A percentile compares a stretch with the other conserved stretches of the same genome.
Conservation (phyloP, 2,888 invertebrate species). For the Lordiphosa andalusiaca region DNA sequence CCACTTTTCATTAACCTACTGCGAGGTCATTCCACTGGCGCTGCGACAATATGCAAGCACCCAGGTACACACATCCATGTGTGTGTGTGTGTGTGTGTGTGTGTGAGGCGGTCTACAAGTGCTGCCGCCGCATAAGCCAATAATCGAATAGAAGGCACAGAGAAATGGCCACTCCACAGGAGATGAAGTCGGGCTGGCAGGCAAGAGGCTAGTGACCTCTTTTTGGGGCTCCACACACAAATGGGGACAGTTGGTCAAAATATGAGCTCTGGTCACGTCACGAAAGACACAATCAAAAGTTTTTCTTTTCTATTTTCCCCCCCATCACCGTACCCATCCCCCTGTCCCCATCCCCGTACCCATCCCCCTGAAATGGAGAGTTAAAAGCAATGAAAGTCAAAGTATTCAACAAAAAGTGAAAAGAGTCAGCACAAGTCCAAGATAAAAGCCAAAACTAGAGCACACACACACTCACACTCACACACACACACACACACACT, state of each 20-base stretch:
- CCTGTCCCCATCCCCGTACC: too few species aligned
- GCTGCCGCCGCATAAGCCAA: constrained; percentile 7
- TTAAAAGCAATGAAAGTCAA: constrained; percentile 47
- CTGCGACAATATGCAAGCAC: constrained; percentile 25
- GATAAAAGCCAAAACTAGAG: constrained; percentile 50
- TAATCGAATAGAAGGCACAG: constrained; percentile 10
- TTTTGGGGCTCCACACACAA: constrained; percentile 26
- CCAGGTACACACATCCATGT: constrained; percentile 1
- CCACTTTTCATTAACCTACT: constrained; percentile 73
- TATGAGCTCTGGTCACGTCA: constrained; percentile 49
- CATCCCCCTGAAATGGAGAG: constrained; percentile 25
- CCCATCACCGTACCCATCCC: neutral
- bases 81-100: neutral
- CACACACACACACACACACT: constrained; percentile 1
- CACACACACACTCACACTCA: constrained; percentile 27
- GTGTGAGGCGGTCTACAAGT: constrained; percentile 1
- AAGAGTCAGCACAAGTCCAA: constrained; percentile 10
- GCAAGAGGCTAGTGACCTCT: constrained; percentile 48
- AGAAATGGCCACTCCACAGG: constrained; percentile 16
- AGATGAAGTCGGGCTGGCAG: constrained; percentile 23
- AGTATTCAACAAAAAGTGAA: constrained; percentile 37
- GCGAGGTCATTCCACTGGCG: constrained; percentile 71
- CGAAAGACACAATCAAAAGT: constrained; percentile 10
- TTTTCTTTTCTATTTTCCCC: neutral
- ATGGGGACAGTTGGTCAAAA: constrained; percentile 21